Evolutionary conservation across 2,888 invertebrate genomes (phyloP).

Genomic region (Drosophila buzzatii): DNA sequence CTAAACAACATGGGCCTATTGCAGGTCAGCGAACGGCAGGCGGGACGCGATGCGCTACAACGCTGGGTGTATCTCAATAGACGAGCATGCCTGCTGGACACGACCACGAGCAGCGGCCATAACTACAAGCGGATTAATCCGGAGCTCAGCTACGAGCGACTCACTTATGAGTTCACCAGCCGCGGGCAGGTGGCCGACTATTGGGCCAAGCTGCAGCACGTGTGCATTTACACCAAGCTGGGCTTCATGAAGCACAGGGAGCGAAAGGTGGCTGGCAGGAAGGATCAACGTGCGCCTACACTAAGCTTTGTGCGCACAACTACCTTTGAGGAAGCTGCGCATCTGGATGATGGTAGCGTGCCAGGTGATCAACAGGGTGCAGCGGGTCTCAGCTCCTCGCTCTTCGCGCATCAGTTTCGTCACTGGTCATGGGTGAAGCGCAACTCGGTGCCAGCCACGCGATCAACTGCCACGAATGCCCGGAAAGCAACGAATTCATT

Average conservation of each 20-base stretch:
- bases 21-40: conserved; percentile 88
- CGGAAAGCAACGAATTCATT: background rate
- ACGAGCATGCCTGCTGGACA: conserved; percentile 88
- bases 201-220: conserved; percentile 90
- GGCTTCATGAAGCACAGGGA: conserved; percentile 71
- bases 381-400: conserved; percentile 90
- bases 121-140: conserved; percentile 88
- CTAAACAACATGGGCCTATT: conserved; percentile 89
- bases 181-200: conserved; percentile 87
- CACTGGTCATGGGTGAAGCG: conserved; percentile 87
- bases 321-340: conserved; percentile 76
- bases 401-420: conserved; percentile 88
- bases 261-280: conserved; percentile 6
- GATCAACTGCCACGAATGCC: conserved; percentile 10
- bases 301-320: conserved; percentile 63
- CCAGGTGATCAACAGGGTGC: conserved; percentile 90
- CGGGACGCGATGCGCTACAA: conserved; percentile 88
- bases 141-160: conserved; percentile 87
- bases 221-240: conserved; percentile 89
- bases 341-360: conserved; percentile 87
- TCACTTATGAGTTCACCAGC: conserved; percentile 87
- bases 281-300: conserved; percentile 22
- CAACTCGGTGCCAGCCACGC: conserved; percentile 21
- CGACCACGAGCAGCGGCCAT: conserved; percentile 88
- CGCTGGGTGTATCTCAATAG: conserved; percentile 90